Percentiles rank a stretch among this genome's conserved stretches.
Conservation (phyloP, 2,888 invertebrate genomes). For the Nephrotoma appendiculata region DNA sequence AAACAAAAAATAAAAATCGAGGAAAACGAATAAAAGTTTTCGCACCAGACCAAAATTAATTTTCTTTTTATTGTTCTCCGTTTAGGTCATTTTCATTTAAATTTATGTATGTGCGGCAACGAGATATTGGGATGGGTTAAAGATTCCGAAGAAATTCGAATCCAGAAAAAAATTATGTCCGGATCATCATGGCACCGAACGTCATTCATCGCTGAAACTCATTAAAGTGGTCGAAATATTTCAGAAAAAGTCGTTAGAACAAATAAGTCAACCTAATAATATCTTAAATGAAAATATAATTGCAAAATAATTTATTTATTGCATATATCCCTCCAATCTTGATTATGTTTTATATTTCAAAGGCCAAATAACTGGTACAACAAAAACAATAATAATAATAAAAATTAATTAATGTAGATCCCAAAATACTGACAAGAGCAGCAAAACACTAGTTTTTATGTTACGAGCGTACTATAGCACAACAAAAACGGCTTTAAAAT, state of each 20-base stretch:
- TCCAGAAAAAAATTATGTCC: too few relatives aligned
- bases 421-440: background rate
- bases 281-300: background rate
- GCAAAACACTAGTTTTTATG: background rate
- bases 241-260: background rate
- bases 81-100: background rate
- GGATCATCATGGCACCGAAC: background rate
- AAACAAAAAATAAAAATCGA: background rate
- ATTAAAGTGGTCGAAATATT: too few relatives aligned
- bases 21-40: background rate
- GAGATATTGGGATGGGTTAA: background rate
- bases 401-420: background rate
- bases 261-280: background rate
- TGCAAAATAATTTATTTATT: background rate
- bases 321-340: background rate
- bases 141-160: background rate
- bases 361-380: background rate
- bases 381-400: background rate
- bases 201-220: background rate
- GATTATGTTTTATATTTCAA: background rate
- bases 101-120: background rate
- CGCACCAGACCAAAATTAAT: background rate
- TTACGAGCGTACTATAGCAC: background rate
- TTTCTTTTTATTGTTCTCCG: background rate
- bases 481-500: background rate